Evolutionary conservation across 53 echinoderm and acorn worm species (phyloP).

Genomic region (Patiria pectinifera): DNA sequence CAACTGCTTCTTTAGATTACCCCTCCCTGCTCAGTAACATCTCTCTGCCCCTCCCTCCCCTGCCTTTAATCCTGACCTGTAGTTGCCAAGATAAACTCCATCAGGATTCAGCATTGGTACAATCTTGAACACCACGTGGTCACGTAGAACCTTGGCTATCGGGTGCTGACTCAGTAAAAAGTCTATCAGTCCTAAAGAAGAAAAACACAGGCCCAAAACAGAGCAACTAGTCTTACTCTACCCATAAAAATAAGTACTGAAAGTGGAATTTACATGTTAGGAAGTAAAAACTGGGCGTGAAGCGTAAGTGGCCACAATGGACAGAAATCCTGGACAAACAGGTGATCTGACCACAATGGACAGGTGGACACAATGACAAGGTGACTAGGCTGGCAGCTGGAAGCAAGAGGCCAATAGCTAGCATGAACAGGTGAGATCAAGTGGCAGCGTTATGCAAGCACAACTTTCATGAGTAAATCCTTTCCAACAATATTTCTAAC

Average conservation of each 20-base stretch:
- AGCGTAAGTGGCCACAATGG: background rate
- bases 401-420: background rate
- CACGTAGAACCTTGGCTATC: slow-evolving; percentile 89
- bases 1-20: background rate
- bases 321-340: background rate
- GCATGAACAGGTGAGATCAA: too few relatives aligned
- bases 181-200: slow-evolving; percentile 86
- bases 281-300: too few relatives aligned
- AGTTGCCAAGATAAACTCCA: slow-evolving; percentile 97
- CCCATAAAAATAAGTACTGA: too few relatives aligned
- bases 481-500: background rate
- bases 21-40: background rate
- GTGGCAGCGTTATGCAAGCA: background rate
- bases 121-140: slow-evolving; percentile 97
- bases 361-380: slow-evolving; percentile 2
- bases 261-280: too few relatives aligned
- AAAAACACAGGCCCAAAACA: background rate
- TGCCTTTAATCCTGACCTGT: slow-evolving; percentile 77
- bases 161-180: slow-evolving; percentile 95
- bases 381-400: background rate
- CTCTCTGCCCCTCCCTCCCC: background rate
- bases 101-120: slow-evolving; percentile 98
- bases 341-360: background rate
- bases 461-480: too few relatives aligned
- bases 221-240: too few relatives aligned